phyloP scores from a whole-genome alignment of 2,888 invertebrate species.

The Patella depressa region DNA sequence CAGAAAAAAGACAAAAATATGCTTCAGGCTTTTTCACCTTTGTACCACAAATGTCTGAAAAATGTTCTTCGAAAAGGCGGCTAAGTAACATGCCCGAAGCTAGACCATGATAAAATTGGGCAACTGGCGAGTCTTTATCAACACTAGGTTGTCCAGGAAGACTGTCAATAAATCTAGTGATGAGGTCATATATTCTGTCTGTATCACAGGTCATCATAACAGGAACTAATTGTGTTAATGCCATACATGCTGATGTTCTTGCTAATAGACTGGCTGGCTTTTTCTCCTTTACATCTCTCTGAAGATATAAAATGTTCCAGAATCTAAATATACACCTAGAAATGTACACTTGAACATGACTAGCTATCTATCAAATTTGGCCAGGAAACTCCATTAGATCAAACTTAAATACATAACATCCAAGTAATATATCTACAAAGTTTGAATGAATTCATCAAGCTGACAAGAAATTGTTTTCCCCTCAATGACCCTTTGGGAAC shows the following conservation, averaged over 20 bases:
- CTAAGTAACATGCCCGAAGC: conserved; percentile 57
- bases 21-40: conserved; percentile 42
- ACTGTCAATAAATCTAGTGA: conserved; percentile 42
- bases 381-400: neutral
- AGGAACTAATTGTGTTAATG: conserved; percentile 54
- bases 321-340: neutral
- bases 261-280: conserved; percentile 55
- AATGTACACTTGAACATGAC: neutral
- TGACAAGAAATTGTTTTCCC: no score
- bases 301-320: conserved; percentile 15
- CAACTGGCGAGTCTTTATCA: conserved; percentile 46
- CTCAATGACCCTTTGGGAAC: no score
- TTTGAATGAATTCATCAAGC: no score
- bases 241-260: conserved; percentile 53
- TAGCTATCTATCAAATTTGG: no score
- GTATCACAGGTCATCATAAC: conserved; percentile 45
- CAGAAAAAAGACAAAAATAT: no score
- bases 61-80: conserved; percentile 57
- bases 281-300: conserved; percentile 53
- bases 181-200: conserved; percentile 46
- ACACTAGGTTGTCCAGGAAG: conserved; percentile 51
- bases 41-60: conserved; percentile 55
- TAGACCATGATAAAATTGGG: conserved; percentile 52
- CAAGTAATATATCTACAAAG: neutral
- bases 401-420: neutral